Base-by-base conservation (phyloP, 2,797 vertebrate species). In the Furcifer pardalis region DNA sequence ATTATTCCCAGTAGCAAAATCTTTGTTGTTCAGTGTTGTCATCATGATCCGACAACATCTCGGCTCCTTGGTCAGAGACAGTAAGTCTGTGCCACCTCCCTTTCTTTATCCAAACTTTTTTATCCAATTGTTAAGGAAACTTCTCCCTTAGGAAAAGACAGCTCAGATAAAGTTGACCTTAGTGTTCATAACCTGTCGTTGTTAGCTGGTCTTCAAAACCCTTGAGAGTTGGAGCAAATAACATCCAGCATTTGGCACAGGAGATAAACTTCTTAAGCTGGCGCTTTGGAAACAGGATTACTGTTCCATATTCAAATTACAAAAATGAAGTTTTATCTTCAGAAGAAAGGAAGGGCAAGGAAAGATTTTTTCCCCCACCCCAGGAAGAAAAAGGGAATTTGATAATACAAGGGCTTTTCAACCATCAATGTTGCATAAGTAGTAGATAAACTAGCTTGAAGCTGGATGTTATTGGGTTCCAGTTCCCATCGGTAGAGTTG, bases 241-340 rank as follows among this genome's bases (percentile, higher is more conserved):
- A 15, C 79, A 65, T n/a, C 10, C 40, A 82, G 17, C 32, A 42
- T 79, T 44, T 86, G 65, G 59, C 84, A 46, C 56, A 77, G 83
- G 4, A 12, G 0, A 84, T 78, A 56, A 84, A 63, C 32, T 49
- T 82, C 3, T 44, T 83, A 2, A 0, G 3, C 7, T 42, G 74
- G 7, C 65, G 23, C 52, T 88, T 79, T 19, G 37, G 30, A 60
- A 2, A 69, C 40, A 35, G 25, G 1, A 1, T 44, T 73, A 2
- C 25, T 2, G 30, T 19, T 79, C 46, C 73, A 71, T 59, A 5
- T 25, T 10, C 23, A 10, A 85, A 79, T 69, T 65, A 44, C 44
- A 27, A 37, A 69, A 4, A 40, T 56, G 35, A 27, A 62, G 15
- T 0, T 7, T 81, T 49, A 35, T 49, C 27, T 62, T 8, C 9